phyloP scores from a whole-genome alignment of 1,140 invertebrate species.

The Orchestia grillus region DNA sequence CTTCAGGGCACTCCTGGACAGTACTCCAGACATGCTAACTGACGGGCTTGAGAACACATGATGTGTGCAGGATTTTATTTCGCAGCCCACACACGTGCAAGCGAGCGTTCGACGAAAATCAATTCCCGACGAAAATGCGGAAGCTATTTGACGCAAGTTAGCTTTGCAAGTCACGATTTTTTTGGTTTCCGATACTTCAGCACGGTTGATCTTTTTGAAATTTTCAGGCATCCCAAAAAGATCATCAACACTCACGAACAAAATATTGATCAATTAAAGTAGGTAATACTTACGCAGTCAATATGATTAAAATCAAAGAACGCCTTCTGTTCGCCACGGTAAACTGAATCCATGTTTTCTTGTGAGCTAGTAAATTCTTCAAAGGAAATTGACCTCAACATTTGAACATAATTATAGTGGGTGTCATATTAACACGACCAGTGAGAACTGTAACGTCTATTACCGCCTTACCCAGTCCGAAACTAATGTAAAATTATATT shows the following conservation, averaged over 20 bases:
- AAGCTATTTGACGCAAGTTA: background rate
- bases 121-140: background rate
- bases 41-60: too few species aligned
- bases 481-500: background rate
- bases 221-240: background rate
- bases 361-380: background rate
- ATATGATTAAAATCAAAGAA: too few species aligned
- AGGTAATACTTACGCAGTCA: background rate
- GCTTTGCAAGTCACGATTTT: background rate
- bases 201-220: background rate
- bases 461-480: background rate
- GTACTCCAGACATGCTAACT: too few species aligned
- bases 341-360: background rate
- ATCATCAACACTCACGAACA: background rate
- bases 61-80: background rate
- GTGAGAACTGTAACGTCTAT: background rate
- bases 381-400: background rate
- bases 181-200: background rate
- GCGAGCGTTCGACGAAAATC: background rate
- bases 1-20: too few species aligned
- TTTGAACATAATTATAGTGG: too few species aligned
- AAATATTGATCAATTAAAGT: background rate
- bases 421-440: background rate
- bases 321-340: background rate
- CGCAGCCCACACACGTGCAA: background rate